Conservation (phyloP, 2,797 vertebrate genomes). For the Onychomys torridus region DNA sequence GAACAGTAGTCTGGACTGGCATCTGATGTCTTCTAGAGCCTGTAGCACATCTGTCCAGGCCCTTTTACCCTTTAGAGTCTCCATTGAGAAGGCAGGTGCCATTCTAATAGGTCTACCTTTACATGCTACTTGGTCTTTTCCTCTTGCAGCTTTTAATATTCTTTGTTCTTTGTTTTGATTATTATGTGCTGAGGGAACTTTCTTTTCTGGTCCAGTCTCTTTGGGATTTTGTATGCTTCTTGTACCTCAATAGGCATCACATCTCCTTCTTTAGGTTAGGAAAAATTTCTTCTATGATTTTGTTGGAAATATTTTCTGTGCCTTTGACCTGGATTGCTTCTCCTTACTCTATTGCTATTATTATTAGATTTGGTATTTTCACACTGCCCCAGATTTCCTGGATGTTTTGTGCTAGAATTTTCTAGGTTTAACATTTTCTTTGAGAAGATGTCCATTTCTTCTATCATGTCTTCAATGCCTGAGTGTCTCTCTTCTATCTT, state of each 20-base stretch:
- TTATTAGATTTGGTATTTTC: too few relatives aligned
- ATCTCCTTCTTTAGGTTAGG: not conserved
- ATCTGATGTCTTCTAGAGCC: too few relatives aligned
- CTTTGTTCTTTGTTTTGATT: not conserved
- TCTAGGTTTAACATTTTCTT: not conserved
- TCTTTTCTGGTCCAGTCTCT: not conserved
- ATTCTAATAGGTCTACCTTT: too few relatives aligned
- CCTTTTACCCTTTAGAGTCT: too few relatives aligned
- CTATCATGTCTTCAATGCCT: not conserved
- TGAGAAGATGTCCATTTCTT: not conserved
- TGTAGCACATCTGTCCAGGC: too few relatives aligned
- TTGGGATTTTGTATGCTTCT: not conserved
- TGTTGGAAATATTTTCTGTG: not conserved
- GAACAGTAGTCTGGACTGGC: too few relatives aligned
- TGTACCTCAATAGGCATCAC: not conserved
- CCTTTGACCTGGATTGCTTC: not conserved
- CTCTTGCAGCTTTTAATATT: too few relatives aligned
- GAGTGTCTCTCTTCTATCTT: not conserved
- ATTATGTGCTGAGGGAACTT: not conserved
- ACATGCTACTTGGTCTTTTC: too few relatives aligned
- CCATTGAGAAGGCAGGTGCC: too few relatives aligned
- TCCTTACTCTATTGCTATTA: too few relatives aligned
- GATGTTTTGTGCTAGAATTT: not conserved
- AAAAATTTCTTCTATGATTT: not conserved
- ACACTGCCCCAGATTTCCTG: not conserved